Evolutionary conservation across 2,888 invertebrate species (phyloP), one percentile per base, ranked within the genome.

Genomic region (Microctonus brassicae): DNA sequence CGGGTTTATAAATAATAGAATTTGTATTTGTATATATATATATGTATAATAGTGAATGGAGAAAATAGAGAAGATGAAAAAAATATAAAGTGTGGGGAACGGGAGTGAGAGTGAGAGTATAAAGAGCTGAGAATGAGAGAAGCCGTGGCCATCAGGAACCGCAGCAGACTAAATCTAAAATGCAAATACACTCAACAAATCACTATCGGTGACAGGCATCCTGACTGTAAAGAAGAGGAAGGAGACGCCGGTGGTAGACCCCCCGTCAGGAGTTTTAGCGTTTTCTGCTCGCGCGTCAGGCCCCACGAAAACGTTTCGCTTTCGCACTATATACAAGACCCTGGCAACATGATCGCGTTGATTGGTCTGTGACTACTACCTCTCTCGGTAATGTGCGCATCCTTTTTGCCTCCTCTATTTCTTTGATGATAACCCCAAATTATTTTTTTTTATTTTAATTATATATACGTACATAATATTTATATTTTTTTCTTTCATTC

Each of bases 151-250:
- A 76, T 77, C 76, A 83, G 20, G 84, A 81, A 82, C 81, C 84
- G 82, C n/a, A n/a, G 82, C 84, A 84, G 84, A 80, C 83, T 83
- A 85, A 86, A 86, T 86, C 85, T 86, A 86, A 86, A 86, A 86
- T 86, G 86, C 86, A 86, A 86, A 86, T 86, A 83, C 79, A 82
- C 81, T 83, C 86, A 84, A 86, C 86, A 86, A 86, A 86, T 86
- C 86, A 86, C 83, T 83, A 85, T 85, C 85, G 85, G 84, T 83
- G 86, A 86, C 86, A 82, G 85, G 85, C 80, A 83, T 83, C 82
- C 84, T 83, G 84, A 83, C 81, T 83, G 81, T 80, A 79, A 82
- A 82, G 82, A 83, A 82, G 73, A 76, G 77, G 76, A 76, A 76
- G 78, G 78, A 74, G 75, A 77, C 75, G 81, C 82, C 82, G 79